These are phyloP conservation scores for Pteropus alecto DNA, from an alignment of 2,113 vertebrate species.

Conservation along the genomic window DNA sequence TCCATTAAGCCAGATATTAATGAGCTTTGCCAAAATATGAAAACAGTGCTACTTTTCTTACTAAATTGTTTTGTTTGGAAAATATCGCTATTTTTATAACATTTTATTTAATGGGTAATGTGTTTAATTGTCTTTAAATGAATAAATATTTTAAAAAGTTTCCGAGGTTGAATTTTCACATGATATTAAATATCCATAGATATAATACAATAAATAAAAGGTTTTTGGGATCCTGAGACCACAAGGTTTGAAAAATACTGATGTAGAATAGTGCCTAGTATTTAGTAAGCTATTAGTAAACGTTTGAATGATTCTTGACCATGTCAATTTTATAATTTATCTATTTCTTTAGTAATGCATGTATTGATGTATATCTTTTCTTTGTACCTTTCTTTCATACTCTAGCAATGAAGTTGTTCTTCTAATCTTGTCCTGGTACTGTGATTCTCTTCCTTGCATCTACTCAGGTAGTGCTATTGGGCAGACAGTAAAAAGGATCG, in stretches of 20 bases:
- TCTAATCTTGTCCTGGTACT: not conserved
- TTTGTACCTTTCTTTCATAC: not conserved
- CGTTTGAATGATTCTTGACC: not conserved
- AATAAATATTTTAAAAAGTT: not conserved
- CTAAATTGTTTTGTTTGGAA: not conserved
- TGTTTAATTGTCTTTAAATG: not conserved
- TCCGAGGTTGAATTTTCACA: not conserved
- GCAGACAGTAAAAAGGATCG: not conserved
- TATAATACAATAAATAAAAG: not conserved
- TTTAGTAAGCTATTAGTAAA: not conserved
- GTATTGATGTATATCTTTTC: not conserved
- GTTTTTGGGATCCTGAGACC: not conserved
- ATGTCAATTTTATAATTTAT: not conserved
- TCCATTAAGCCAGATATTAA: not conserved
- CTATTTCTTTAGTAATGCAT: not conserved
- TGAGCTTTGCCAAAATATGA: not conserved
- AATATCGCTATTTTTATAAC: not conserved
- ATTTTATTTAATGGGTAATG: not conserved
- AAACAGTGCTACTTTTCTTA: not conserved
- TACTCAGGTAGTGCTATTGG: not conserved
- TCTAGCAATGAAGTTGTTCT: not conserved
- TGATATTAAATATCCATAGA: not conserved
- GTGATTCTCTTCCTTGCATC: not conserved
- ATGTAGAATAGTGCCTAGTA: not conserved
- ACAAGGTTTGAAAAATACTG: not conserved